Base-by-base conservation (phyloP, 2,888 invertebrate species). In the Drosophila aldrichi region DNA sequence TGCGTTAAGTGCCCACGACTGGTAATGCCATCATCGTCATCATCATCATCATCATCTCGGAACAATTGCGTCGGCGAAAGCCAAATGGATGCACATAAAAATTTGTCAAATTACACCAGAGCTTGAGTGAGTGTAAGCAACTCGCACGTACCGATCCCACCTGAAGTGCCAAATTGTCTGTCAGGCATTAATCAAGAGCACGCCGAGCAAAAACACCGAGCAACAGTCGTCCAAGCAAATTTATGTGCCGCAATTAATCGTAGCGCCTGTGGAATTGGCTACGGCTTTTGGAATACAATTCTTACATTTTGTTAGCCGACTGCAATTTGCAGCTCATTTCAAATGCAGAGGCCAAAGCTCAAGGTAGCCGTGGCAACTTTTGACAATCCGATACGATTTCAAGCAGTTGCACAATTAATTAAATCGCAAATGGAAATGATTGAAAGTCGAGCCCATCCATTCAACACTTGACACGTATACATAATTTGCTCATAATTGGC, bases 241-340 rank as follows among this genome's bases (percentile, higher is more conserved):
- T 82, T 71, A 83, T 86, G 71, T 64, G 36, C 8, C 16, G 46
- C 82, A 79, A 83, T 84, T 86, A 82, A 83, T 86, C 62, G 56
- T 57, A 57, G 41, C 62, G 64, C 58, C 59, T 38, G 44, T 64
- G 68, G 58, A 55, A 76, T 77, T 58, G 77, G 55, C 46, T 59
- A 36, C n/a, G 22, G 57, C 61, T 63, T 82, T 83, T 74, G 81
- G 65, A 62, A 56, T 48, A 65, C 43, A 40, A 60, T 52, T 16
- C 34, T 14, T 18, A 25, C 36, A 49, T 51, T 57, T 54, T 40
- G 52, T 49, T 52, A 29, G 48, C 41, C 14, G 49, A 57, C 57
- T 70, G 78, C 83, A 76, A 81, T 84, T 80, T 66, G 72, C 86
- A 78, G 81, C 82, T 80, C 78, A 82, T 84, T 84, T 81, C 64